A percentile compares a stretch with the other conserved stretches of the same genome.
Conservation (phyloP, 2,113 vertebrate genomes). For the Gnathonemus echidnorhynchus region DNA sequence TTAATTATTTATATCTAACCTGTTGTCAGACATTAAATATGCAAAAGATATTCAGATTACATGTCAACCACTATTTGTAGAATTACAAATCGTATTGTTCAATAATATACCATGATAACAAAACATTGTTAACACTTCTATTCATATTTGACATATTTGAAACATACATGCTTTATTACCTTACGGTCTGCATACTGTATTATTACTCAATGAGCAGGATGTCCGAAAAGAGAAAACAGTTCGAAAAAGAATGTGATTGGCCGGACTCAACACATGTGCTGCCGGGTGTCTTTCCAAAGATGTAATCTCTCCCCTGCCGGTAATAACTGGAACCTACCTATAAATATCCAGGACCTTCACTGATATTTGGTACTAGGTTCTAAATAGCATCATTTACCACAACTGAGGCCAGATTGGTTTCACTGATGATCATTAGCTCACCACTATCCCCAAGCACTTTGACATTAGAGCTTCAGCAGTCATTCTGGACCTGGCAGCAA, state of each 20-base stretch:
- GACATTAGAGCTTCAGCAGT: background rate
- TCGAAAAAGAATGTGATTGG: background rate
- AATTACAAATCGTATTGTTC: background rate
- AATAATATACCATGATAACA: background rate
- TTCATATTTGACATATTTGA: background rate
- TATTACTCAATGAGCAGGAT: background rate
- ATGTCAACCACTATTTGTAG: background rate
- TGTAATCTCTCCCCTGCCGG: background rate
- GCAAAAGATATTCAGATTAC: background rate
- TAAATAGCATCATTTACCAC: background rate
- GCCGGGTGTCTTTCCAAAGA: background rate
- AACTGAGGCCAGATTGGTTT: background rate
- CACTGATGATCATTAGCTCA: background rate
- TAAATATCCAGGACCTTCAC: background rate
- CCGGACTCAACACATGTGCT: background rate
- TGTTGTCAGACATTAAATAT: background rate
- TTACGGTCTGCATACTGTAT: background rate
- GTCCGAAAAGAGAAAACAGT: background rate
- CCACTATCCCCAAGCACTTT: background rate
- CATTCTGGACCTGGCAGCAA: background rate
- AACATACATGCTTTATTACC: background rate
- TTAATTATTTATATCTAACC: background rate
- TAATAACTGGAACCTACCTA: slow-evolving; percentile 1
- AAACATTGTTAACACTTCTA: background rate
- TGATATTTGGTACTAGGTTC: background rate